Base-by-base conservation (phyloP, 2,113 vertebrate genomes). In the Sula dactylatra region DNA sequence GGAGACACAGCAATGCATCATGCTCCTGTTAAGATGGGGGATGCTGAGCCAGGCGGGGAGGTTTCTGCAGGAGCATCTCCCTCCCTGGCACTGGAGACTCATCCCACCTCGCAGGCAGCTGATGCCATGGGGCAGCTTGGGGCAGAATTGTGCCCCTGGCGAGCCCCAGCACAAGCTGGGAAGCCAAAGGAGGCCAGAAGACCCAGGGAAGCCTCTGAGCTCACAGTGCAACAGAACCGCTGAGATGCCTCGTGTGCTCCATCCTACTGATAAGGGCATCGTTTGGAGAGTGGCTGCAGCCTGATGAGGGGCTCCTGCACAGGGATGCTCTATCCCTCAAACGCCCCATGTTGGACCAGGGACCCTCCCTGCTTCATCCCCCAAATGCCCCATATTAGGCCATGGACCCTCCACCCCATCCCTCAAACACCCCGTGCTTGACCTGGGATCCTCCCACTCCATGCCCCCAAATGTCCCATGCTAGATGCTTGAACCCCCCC, bases 61-160 rank as follows among this genome's bases (percentile, higher is more conserved):
- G 45, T 22, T 82, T 49, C 38, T 76, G 67, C 62, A 18, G 47
- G 25, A 91, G 9, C 19, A 24, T n/a, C 50, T 73, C 55, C 34
- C 21, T 65, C 32, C 22, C 45, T 16, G 64, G 22, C 32, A 19
- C 3, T 0, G 64, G n/a, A 47, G 5, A 31, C 16, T 58, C 24
- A 11, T 38, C 38, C 31, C 71, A 20, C 17, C 50, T 56, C 3
- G 0, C 20, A 16, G 26, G 47, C 0, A 1, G 62, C 17, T 0
- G 1, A 27, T 58, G 55, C 36, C 5, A 2, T 17, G 72, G 45
- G 38, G 71, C 42, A 73, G 36, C 54, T 6, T 17, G 25, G 55
- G 54, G 36, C n/a, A 65, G 54, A 85, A 27, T 7, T 13, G 34
- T 32, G 29, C 12, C 24, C 72, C 38, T 11, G 21, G 24, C 7